These are phyloP conservation scores for Eupithecia insigniata DNA, from an alignment of 2,888 invertebrate genomes.

Conservation along the genomic window DNA sequence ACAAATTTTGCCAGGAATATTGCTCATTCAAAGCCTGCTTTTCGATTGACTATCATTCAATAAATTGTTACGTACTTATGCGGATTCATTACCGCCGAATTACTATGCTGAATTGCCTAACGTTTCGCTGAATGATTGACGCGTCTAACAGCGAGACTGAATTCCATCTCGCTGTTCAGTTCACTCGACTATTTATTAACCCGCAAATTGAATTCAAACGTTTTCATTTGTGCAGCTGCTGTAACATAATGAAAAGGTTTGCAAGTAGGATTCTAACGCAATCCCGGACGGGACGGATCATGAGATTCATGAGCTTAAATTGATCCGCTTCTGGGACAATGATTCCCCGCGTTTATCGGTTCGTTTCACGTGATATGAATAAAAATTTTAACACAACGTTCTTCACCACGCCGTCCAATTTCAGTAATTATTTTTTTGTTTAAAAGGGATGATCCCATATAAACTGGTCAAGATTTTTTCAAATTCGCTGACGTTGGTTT, in stretches of 20 bases:
- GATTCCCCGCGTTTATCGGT: conserved; percentile 14
- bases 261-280: conserved; percentile 20
- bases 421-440: background rate
- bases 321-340: conserved; percentile 17
- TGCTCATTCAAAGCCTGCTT: conserved; percentile 57
- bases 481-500: too few relatives aligned
- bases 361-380: conserved; percentile 13
- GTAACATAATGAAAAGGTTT: conserved; percentile 31
- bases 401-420: background rate
- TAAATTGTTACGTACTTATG: background rate
- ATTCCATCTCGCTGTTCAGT: conserved; percentile 27
- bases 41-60: conserved; percentile 14
- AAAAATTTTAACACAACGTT: background rate
- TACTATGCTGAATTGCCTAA: background rate
- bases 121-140: conserved; percentile 48
- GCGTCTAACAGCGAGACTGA: conserved; percentile 27
- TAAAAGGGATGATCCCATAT: background rate
- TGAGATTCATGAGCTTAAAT: conserved; percentile 22
- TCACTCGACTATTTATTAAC: conserved; percentile 29
- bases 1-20: conserved; percentile 49
- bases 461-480: background rate
- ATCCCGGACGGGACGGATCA: conserved; percentile 7
- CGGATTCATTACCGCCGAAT: conserved; percentile 57
- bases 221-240: conserved; percentile 25
- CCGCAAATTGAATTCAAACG: conserved; percentile 32